Evolutionary conservation across 2,113 vertebrate species (phyloP).

Genomic region (Saccopteryx leptura): DNA sequence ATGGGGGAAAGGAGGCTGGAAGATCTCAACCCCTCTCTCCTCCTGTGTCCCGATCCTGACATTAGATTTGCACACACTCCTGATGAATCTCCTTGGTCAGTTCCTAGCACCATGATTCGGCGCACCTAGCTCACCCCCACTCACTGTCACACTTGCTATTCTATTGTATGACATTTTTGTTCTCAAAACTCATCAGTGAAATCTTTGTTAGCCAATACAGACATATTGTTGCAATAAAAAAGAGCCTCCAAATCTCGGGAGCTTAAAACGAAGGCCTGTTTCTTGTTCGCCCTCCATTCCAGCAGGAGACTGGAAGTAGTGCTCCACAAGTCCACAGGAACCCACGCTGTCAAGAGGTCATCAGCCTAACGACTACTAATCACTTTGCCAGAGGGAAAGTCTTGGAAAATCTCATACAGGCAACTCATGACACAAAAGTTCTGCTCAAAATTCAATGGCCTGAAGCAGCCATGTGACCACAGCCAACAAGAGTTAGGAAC

Average conservation of each 20-base stretch:
- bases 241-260: neutral
- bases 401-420: neutral
- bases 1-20: neutral
- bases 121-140: neutral
- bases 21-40: neutral
- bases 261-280: neutral
- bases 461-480: neutral
- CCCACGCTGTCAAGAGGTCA: neutral
- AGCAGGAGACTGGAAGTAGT: neutral
- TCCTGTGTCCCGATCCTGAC: too few relatives aligned
- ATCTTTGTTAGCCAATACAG: neutral
- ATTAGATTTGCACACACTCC: neutral
- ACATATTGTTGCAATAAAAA: neutral
- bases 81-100: neutral
- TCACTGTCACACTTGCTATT: neutral
- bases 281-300: neutral
- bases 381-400: neutral
- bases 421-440: neutral
- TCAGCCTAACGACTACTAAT: neutral
- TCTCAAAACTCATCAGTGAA: slow-evolving; percentile 25
- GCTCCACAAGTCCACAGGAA: neutral
- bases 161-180: neutral
- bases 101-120: neutral
- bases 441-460: neutral
- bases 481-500: neutral